Evolutionary conservation across 2,888 invertebrate genomes (phyloP).

Genomic region (Pseudococcus viburni): DNA sequence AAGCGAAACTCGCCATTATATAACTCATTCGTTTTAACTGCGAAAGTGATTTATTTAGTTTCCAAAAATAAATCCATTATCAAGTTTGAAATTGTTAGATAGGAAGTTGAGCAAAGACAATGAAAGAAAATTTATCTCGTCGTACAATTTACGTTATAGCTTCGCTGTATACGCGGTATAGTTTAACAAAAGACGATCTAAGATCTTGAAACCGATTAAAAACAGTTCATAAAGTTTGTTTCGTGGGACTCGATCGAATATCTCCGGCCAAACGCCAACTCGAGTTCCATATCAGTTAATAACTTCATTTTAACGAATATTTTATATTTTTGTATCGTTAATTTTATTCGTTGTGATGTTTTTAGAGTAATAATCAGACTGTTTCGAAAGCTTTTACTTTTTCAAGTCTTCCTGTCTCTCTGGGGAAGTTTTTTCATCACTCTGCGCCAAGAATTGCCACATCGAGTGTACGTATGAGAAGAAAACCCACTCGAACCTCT

Average conservation of each 20-base stretch:
- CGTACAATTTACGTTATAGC: background rate
- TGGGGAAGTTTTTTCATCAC: background rate
- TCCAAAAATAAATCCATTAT: constrained; percentile 54
- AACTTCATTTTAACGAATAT: background rate
- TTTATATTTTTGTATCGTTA: background rate
- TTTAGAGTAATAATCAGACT: background rate
- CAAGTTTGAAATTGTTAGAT: constrained; percentile 52
- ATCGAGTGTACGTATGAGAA: too few species aligned
- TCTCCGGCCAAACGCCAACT: background rate
- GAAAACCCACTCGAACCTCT: too few species aligned
- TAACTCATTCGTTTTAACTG: constrained; percentile 55
- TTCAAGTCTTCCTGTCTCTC: background rate
- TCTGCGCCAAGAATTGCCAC: background rate
- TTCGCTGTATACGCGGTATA: background rate
- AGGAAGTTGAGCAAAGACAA: constrained; percentile 43
- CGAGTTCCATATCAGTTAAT: background rate
- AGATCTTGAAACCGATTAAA: constrained; percentile 49
- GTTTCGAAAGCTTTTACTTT: background rate
- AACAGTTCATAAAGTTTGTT: constrained; percentile 41
- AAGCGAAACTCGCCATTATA: constrained; percentile 26
- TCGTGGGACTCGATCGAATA: background rate
- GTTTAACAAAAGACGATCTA: constrained; percentile 45
- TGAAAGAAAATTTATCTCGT: constrained; percentile 58
- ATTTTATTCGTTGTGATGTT: background rate
- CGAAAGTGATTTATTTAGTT: constrained; percentile 49